Evolutionary conservation across 2,888 invertebrate species (phyloP), one percentile per base, ranked within the genome.

Genomic region (Amphipoea oculea): DNA sequence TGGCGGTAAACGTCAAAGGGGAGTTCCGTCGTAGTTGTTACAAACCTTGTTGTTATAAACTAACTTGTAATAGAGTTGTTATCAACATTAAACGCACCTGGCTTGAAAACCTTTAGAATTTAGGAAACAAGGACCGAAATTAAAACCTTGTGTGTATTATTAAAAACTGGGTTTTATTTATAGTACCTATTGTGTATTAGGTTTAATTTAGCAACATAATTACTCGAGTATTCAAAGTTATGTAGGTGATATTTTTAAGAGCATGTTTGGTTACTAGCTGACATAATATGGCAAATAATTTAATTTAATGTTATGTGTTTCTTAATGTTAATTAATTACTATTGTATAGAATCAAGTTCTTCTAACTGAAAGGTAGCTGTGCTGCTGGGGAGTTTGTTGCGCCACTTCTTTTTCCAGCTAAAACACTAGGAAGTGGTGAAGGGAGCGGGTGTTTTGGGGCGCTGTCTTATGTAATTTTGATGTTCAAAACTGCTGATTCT

Each of bases 1-100:
- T 82, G 66, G 11, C 60, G 51, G 36, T 63, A 20, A 68, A 68
- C 72, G 60, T 57, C 76, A 69, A 82, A 82, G 60, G 45, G 45
- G 20, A 45, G 51, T 76, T 51, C 20, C 42, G 45, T 45, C 14
- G 20, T 23, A 67, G 66, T 71, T 54, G 29, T 29, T 29, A 29
- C 29, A 29, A 29, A 48, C 12, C 40, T 54, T 63, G 40, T 68
- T 67, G 70, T 29, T 81, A 12, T 3, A 20, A 82, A 72, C 57
- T 71, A 79, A 83, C 62, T 83, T 79, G n/a, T 77, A 62, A 82
- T 54, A 20, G 48, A 72, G 63, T 66, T 83, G 67, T 54, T 74
- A 17, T 65, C 29, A 71, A 68, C 63, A 60, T 83, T 79, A 72
- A 62, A 57, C 71, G 57, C 82, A 83, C 73, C 82, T 83, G 83